phyloP scores from a whole-genome alignment of 2,797 vertebrate species.

The Propithecus deckenii region DNA sequence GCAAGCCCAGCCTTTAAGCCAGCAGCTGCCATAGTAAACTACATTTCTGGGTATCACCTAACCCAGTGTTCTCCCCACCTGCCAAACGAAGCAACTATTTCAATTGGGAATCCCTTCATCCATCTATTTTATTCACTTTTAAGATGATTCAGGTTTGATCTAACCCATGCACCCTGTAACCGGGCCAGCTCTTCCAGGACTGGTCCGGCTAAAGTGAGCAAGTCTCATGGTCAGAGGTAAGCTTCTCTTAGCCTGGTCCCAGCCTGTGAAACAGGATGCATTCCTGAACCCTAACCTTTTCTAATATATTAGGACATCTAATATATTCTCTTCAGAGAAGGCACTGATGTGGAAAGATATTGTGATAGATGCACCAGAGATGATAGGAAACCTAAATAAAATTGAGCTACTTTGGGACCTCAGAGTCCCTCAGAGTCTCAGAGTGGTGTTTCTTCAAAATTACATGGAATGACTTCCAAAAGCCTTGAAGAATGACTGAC shows the following conservation, averaged over 20 bases:
- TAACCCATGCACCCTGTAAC: neutral
- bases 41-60: neutral
- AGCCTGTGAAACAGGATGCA: neutral
- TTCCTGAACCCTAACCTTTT: neutral
- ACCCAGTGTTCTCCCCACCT: neutral
- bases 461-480: neutral
- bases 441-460: neutral
- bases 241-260: neutral
- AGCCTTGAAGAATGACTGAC: neutral
- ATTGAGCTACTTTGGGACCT: neutral
- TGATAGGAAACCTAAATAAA: neutral
- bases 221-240: neutral
- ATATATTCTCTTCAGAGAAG: neutral
- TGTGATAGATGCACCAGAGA: neutral
- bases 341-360: neutral
- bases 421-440: neutral
- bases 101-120: neutral
- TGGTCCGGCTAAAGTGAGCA: neutral
- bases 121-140: neutral
- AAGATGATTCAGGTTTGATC: neutral
- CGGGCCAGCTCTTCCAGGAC: neutral
- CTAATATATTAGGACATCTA: no score
- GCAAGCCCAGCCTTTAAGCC: neutral
- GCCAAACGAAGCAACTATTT: neutral
- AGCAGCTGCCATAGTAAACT: neutral